Base-by-base conservation (phyloP, 2,113 vertebrate genomes). In the Delphinapterus leucas region DNA sequence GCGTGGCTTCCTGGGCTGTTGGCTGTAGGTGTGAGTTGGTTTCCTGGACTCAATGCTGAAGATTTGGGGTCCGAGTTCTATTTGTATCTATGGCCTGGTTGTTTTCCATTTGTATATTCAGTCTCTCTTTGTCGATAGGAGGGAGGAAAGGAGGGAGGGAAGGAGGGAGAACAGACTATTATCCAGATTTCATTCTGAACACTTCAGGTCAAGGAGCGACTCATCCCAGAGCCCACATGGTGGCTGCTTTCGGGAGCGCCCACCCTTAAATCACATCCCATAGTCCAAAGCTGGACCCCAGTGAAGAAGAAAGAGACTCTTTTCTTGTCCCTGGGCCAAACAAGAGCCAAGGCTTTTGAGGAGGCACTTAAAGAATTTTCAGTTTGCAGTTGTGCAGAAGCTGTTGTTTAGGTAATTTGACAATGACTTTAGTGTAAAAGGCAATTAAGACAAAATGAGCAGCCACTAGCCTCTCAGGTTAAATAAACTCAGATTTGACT, bases 381-480 rank as follows among this genome's bases (percentile, higher is more conserved):
- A 61, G 80, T 96, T 90, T 71, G 41, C 49, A 61, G 92, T 95
- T 97, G 97, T 96, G 93, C 92, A 84, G 93, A 95, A 95, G 84
- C 95, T 97, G 88, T 96, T 96, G 77, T 98, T 97, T 96, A 96
- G 96, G 89, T 98, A 98, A 98, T 98, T 98, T 97, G 96, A 97
- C 97, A 98, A 97, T 98, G 98, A 98, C 98, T 98, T 98, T 97
- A 97, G 97, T 98, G 98, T 98, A 98, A 98, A 98, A 97, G 87
- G 95, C 97, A 98, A 98, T 98, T 98, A 98, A 98, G 97, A 97
- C 86, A 79, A 92, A 95, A 98, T 90, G 97, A 93, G 88, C 93
- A 94, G 79, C 95, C 90, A 96, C 93, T 89, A 85, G 85, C 96
- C 97, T 95, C 94, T 97, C 97, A 96, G 95, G 95, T 96, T 97